Percentiles rank a stretch among this genome's conserved stretches.
Evolutionary conservation across 2,113 vertebrate genomes (phyloP).

Genomic region (Oncorhynchus mykiss): DNA sequence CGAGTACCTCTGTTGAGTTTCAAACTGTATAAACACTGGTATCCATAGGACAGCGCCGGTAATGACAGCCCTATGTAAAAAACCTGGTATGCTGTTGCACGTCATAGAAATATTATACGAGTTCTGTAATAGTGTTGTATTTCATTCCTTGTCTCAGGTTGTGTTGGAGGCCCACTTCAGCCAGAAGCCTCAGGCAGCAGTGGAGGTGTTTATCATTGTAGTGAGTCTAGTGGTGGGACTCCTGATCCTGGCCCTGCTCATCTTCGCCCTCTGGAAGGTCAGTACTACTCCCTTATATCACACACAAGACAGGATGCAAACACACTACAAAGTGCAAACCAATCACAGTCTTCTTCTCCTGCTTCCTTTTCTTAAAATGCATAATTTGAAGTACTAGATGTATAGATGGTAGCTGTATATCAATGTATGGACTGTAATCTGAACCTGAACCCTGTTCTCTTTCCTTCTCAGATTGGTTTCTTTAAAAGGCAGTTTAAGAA

Average conservation of each 20-base stretch:
- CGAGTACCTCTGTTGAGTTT: too few species aligned
- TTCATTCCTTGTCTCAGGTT: slow-evolving; percentile 69
- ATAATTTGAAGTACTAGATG: too few species aligned
- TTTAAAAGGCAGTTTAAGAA: slow-evolving; percentile 85
- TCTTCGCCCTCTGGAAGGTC: slow-evolving; percentile 89
- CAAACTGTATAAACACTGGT: background rate
- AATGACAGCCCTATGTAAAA: background rate
- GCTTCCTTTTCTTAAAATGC: too few species aligned
- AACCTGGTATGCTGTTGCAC: background rate
- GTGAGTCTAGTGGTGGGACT: slow-evolving; percentile 82
- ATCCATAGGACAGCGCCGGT: background rate
- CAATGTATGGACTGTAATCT: background rate
- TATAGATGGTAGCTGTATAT: too few species aligned
- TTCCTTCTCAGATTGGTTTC: slow-evolving; percentile 81
- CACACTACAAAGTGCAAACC: background rate
- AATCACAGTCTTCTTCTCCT: too few species aligned
- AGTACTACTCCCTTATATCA: slow-evolving; percentile 11
- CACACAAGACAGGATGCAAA: background rate
- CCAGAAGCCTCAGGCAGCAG: slow-evolving; percentile 75
- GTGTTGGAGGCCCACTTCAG: slow-evolving; percentile 83
- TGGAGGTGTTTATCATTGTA: slow-evolving; percentile 77
- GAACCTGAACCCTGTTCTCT: background rate
- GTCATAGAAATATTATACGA: too few species aligned
- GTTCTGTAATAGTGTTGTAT: background rate
- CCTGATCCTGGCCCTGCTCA: slow-evolving; percentile 78